phyloP scores from a whole-genome alignment of 2,797 vertebrate genomes.

The Phataginus tetradactyla region DNA sequence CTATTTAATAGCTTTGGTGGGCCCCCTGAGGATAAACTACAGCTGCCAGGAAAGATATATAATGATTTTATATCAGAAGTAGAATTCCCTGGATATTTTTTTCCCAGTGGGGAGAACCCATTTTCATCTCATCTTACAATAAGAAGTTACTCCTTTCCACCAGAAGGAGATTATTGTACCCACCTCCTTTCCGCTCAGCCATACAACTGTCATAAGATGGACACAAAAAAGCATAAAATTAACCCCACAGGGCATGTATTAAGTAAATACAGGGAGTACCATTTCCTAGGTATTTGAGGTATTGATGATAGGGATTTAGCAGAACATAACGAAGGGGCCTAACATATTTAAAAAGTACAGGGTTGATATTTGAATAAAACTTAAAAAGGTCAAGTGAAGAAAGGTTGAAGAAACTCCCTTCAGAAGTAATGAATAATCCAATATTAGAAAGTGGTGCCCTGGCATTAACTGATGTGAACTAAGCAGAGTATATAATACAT shows the following conservation, averaged over 20 bases:
- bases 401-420: not conserved
- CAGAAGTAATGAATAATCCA: not conserved
- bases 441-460: not conserved
- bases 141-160: not conserved
- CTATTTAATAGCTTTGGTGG: not conserved
- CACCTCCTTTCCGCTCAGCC: not conserved
- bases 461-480: not conserved
- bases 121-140: not conserved
- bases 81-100: not conserved
- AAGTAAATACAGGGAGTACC: not conserved
- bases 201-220: not conserved
- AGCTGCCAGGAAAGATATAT: not conserved
- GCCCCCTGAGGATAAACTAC: fast-evolving
- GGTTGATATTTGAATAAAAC: not conserved
- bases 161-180: not conserved
- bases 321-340: not conserved
- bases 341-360: not conserved
- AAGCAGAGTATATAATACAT: not conserved
- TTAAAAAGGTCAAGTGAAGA: not conserved
- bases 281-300: not conserved
- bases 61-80: not conserved
- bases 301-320: not conserved
- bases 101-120: not conserved
- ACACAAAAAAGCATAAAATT: not conserved
- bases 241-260: not conserved